These are phyloP conservation scores for Periophthalmus modestus DNA, from an alignment of 2,113 vertebrate genomes.

Conservation along the genomic window DNA sequence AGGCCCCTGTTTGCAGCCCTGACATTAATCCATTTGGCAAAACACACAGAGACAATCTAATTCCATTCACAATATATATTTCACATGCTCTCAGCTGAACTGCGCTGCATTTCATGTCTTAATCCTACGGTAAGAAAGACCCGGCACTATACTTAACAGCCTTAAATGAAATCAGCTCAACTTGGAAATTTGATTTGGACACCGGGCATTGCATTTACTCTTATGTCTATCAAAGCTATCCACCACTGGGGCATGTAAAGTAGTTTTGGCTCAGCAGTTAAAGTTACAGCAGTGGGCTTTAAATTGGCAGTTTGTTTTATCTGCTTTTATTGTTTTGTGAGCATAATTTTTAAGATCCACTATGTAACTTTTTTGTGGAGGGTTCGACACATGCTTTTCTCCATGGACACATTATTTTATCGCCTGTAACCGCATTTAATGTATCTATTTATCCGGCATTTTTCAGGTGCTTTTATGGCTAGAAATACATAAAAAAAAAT, in stretches of 20 bases:
- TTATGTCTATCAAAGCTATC: slow-evolving; percentile 8
- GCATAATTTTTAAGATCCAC: neutral
- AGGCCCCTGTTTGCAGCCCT: slow-evolving; percentile 55
- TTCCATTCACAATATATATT: slow-evolving; percentile 23
- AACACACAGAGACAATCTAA: slow-evolving; percentile 39
- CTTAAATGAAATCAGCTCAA: slow-evolving; percentile 12
- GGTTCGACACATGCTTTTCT: neutral
- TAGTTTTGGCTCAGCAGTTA: neutral
- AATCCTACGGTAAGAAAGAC: neutral
- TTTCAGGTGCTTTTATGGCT: neutral
- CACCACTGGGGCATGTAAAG: neutral
- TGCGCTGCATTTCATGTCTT: slow-evolving; percentile 8
- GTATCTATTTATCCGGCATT: neutral
- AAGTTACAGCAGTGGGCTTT: neutral
- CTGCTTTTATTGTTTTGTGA: neutral
- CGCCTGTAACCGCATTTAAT: too few species aligned
- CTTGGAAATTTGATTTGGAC: slow-evolving; percentile 3
- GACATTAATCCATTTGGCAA: slow-evolving; percentile 58
- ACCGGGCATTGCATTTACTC: neutral
- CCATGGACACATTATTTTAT: too few species aligned
- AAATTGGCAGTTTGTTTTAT: neutral
- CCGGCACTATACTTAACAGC: neutral
- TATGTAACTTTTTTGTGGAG: neutral
- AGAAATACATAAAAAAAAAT: neutral
- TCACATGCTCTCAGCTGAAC: slow-evolving; percentile 24